Evolutionary conservation across 2,888 invertebrate genomes (phyloP), one percentile per base, ranked within the genome.

Genomic region (Drosophila multiciliata): DNA sequence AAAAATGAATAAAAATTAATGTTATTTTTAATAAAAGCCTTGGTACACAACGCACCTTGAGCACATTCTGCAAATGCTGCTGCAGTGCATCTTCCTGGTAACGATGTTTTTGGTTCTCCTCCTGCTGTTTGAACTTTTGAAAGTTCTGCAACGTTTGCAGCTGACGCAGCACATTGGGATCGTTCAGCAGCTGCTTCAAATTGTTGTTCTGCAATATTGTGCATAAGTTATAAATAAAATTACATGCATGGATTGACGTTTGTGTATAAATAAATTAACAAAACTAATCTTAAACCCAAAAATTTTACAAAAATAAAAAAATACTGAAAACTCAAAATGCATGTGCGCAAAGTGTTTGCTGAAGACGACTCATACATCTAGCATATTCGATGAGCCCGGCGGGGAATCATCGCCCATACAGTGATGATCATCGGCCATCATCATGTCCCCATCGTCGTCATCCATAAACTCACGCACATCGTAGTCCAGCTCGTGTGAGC

Each of bases 111-210:
- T 96, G 95, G 76, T 96, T 96, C 75, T 95, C 94, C 73, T 95
- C 94, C 90, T 95, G 95, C 80, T 95, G 95, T 78, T 94, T 94
- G 68, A 92, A 91, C 69, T 92, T 92, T 57, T 92, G 92, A 62
- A 93, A 91, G 74, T 93, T 93, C 89, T 96, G 96, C 73, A 97
- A 93, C 23, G 96, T 97, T 91, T 98, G 98, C 57, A 99, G 94
- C 89, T 98, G 98, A 64, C 98, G 94, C 92, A 99, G 94, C 50
- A 99, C 96, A 93, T 98, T 97, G 0, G 97, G 97, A 93, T 98
- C 97, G 60, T 96, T 96, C 62, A 98, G 86, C 63, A 93, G 75
- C 75, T 93, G 93, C 48, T 92, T 91, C n/a, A 93, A 77, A 69
- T 93, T 93, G 70, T 93, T 93, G 72, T 92, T 92, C 93, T 93